Evolutionary conservation across 2,888 invertebrate genomes (phyloP), one percentile per base, ranked within the genome.

Genomic region (Acleris sparsana): DNA sequence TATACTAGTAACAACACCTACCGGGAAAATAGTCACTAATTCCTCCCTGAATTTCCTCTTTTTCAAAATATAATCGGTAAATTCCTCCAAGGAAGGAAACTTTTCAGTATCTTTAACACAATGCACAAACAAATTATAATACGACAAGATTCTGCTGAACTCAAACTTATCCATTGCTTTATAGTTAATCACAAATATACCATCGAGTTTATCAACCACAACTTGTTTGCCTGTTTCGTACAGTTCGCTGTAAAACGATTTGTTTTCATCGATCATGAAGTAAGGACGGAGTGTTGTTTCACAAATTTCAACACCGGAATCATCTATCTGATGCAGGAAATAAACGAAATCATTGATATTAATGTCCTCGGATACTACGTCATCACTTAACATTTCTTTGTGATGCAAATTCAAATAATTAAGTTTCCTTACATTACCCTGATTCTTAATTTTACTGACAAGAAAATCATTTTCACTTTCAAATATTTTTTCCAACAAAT

Each of bases 351-450:
- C 73, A 72, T 76, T 77, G 18, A 80, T 65, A 69, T 79, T 43
- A 43, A 80, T 74, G 67, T 69, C 69, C 17, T 73, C 76, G 1
- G 72, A 46, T 11, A 74, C 7, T 7, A 73, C 52, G 20, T 73
- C 57, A 22, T 77, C 77, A 5, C 48, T 22, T 58, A 80, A 69
- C 67, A 77, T 73, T 5, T 56, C 66, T 59, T 76, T 78, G 64
- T 80, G 80, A 67, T 77, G 53, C 2, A 76, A 65, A 63, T 76
- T 79, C 0, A 80, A 66, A 43, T 80, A 82, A 70, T 82, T 81
- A 0, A 82, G 75, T 65, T 71, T 77, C 29, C 76, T 62, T 18
- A 82, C 20, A 72, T 80, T 77, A 22, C 3, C 56, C 5, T 72
- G 75, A 0, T 77, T 72, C 67, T 75, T 70, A 59, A 82, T 78